Evolutionary conservation across 35 echinoderm and acorn worm genomes (phyloP).

Genomic region (Apostichopus japonicus): DNA sequence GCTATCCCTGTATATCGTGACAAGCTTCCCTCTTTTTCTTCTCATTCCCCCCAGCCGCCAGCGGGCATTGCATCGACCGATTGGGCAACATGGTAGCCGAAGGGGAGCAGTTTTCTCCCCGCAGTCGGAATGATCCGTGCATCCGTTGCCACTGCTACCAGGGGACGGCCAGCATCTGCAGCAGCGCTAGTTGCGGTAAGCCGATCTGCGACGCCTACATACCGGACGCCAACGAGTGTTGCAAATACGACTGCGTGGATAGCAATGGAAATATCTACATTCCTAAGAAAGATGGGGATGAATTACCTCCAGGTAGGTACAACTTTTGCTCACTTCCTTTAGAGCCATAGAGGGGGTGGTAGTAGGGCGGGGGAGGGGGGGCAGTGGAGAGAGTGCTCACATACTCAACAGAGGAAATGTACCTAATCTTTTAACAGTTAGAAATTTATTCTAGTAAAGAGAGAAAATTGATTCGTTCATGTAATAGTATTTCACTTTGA

Average conservation of each 20-base stretch:
- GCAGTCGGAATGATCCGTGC: not conserved
- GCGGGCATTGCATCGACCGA: not conserved
- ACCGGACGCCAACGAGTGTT: slow-evolving; percentile 30
- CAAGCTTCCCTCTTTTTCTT: no score
- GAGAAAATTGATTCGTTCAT: no score
- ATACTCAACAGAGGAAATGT: no score
- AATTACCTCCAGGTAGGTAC: not conserved
- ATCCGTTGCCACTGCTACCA: slow-evolving; percentile 3
- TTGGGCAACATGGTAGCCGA: not conserved
- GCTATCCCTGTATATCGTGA: no score
- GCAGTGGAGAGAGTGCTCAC: no score
- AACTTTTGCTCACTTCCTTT: not conserved
- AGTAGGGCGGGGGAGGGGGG: not conserved
- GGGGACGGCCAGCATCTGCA: slow-evolving; percentile 6
- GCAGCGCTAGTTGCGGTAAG: slow-evolving; percentile 1
- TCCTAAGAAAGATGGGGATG: not conserved
- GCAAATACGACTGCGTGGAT: slow-evolving; percentile 25
- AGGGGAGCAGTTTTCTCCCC: slow-evolving; percentile 20
- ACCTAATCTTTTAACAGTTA: no score
- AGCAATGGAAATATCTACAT: slow-evolving; percentile 21
- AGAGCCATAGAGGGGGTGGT: no score
- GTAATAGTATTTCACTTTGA: not conserved
- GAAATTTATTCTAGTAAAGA: no score
- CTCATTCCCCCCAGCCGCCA: not conserved
- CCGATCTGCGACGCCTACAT: slow-evolving; percentile 7